Percentiles rank a stretch among this genome's conserved stretches.
Conservation (phyloP, 2,888 invertebrate species). For the Trypoxylon attenuatum region DNA sequence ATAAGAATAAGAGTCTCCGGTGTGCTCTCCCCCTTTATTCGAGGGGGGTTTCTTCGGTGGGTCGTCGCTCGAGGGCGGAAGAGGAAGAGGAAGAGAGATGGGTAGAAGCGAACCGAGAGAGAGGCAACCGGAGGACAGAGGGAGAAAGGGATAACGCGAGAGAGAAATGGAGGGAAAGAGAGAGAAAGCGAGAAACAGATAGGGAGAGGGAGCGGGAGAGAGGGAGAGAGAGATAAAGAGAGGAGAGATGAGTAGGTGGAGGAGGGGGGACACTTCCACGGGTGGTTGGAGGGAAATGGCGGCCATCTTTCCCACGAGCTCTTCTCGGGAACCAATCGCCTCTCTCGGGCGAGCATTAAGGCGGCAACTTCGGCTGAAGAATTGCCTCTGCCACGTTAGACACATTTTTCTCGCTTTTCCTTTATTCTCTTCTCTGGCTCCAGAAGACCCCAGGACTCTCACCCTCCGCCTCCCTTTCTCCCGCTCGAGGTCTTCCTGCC, state of each 20-base stretch:
- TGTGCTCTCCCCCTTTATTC: conserved; percentile 61
- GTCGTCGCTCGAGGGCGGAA: conserved; percentile 33
- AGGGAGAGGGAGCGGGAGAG: conserved; percentile 5
- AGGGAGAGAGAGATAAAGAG: conserved; percentile 57
- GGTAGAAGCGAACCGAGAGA: too few relatives aligned
- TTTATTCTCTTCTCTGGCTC: conserved; percentile 71
- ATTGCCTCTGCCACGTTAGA: conserved; percentile 74
- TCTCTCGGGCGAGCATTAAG: conserved; percentile 71
- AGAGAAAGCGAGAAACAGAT: too few relatives aligned
- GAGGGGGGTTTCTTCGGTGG: conserved; percentile 67
- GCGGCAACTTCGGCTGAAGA: conserved; percentile 75
- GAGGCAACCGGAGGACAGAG: too few relatives aligned
- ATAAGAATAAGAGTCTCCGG: conserved; percentile 74
- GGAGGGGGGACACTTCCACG: conserved; percentile 67
- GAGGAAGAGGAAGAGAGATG: conserved; percentile 57
- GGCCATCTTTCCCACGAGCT: conserved; percentile 74
- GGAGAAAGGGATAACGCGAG: too few relatives aligned
- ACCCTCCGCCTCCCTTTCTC: conserved; percentile 10
- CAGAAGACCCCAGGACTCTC: conserved; percentile 58
- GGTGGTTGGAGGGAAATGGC: conserved; percentile 75
- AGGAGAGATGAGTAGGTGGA: conserved; percentile 53
- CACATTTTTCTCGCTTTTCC: conserved; percentile 75
- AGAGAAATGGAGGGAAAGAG: too few relatives aligned
- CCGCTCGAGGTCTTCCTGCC: neutral
- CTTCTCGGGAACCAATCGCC: conserved; percentile 74